Evolutionary conservation across 1,140 invertebrate species (phyloP), one percentile per base, ranked within the genome.

Genomic region (Pinna nobilis): DNA sequence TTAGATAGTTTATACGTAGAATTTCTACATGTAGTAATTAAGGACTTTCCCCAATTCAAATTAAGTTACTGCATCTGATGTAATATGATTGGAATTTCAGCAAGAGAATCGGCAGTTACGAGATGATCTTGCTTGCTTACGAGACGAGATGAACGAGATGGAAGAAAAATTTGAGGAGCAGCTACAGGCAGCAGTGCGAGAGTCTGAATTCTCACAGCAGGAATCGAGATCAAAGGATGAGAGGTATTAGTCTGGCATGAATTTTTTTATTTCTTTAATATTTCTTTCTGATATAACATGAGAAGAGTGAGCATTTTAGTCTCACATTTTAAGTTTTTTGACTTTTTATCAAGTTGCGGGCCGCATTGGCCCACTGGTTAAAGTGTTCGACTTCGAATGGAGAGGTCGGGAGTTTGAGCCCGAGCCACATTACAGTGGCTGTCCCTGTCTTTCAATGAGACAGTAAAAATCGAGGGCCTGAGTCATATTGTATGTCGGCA

Each of bases 121-220:
- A 50, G 68, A 76, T 11, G 74, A 76, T 35, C 30, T 68, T 13
- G 44, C 49, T 37, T 68, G 47, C 41, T 35, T 76, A 59, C 55
- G 67, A 39, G 69, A 76, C 18, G 74, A 76, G 65, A 76, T 76
- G 64, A 76, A 61, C 20, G 74, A 76, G 28, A 67, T 76, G 69
- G 74, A 76, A 32, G 64, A 76, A n/a, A 71, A 71, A 20, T 76
- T 71, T 55, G 69, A 68, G 28, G 69, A 76, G 50, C 68, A 75
- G 33, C n/a, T 75, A 37, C 67, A 37, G 33, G 51, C 57, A 49
- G 73, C 73, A 35, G 39, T 75, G 11, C 35, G 51, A 49, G 67
- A 75, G n/a, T 63, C 67, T 1, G 73, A 75, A 39, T 41, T 61
- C 9, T 75, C 73, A 0, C 60, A 60, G n/a, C 72, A 74, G 65